phyloP scores from a whole-genome alignment of 2,797 vertebrate species.

The Meriones psammophilus region DNA sequence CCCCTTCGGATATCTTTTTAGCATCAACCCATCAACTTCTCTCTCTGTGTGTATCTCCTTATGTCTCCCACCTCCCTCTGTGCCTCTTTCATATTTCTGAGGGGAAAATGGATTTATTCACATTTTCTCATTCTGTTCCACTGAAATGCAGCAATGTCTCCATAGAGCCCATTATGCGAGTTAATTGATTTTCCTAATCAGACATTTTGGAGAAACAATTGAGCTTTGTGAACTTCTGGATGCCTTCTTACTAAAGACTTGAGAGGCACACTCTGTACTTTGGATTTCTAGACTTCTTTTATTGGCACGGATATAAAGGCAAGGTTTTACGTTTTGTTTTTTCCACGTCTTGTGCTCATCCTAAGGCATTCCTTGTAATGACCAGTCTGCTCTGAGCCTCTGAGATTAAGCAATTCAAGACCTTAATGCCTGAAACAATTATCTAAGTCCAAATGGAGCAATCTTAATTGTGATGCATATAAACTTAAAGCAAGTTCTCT shows the following conservation, averaged over 20 bases:
- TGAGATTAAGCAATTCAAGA: conserved; percentile 10
- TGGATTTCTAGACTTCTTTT: conserved; percentile 29
- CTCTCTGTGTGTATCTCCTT: neutral
- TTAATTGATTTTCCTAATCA: conserved; percentile 71
- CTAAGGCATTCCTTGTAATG: neutral
- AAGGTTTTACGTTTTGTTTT: neutral
- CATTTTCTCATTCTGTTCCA: conserved; percentile 55
- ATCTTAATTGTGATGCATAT: neutral
- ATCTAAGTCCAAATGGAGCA: conserved; percentile 9
- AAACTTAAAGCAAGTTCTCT: conserved; percentile 42
- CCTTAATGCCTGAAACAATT: conserved; percentile 33
- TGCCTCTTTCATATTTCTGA: neutral
- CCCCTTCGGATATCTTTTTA: neutral
- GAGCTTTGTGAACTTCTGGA: conserved; percentile 58
- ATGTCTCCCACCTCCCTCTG: neutral
- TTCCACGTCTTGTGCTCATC: neutral
- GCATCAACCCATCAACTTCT: neutral
- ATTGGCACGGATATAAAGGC: neutral
- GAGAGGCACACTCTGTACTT: neutral
- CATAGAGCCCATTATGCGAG: conserved; percentile 4
- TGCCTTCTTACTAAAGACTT: conserved; percentile 36
- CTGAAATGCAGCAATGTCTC: conserved; percentile 58
- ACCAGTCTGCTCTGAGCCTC: neutral
- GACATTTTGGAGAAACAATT: conserved; percentile 63
- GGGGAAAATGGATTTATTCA: neutral